Evolutionary conservation across 2,797 vertebrate species (phyloP).

Genomic region (Prionace glauca): DNA sequence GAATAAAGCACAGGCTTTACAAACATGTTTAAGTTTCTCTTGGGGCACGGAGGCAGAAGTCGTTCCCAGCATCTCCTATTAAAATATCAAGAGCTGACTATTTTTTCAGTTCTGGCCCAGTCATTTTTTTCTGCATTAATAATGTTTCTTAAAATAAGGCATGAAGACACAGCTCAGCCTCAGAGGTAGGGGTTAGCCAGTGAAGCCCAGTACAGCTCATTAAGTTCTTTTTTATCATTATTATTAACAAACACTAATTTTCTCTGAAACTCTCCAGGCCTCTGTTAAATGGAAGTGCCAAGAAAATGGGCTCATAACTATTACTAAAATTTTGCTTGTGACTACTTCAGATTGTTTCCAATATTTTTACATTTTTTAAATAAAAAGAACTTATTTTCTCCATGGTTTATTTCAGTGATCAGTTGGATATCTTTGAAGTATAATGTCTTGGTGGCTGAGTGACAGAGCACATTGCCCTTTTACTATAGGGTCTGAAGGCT

Average conservation of each 20-base stretch:
- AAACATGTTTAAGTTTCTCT: slow-evolving; percentile 27
- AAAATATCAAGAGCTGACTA: background rate
- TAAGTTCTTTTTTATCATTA: background rate
- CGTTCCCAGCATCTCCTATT: background rate
- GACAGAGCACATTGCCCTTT: background rate
- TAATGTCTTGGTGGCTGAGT: background rate
- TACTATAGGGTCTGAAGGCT: background rate
- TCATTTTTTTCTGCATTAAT: background rate
- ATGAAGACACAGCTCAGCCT: background rate
- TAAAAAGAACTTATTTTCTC: background rate
- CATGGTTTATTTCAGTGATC: background rate
- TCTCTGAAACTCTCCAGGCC: slow-evolving; percentile 5
- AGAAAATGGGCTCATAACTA: background rate
- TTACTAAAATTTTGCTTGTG: background rate
- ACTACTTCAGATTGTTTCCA: background rate
- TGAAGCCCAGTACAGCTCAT: background rate
- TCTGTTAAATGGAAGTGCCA: background rate
- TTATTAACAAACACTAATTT: slow-evolving; percentile 5
- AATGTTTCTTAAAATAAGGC: slow-evolving; percentile 23
- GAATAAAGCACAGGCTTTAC: background rate
- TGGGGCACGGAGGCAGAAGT: background rate
- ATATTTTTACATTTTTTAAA: background rate
- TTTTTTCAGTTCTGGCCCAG: background rate
- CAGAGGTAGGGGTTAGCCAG: background rate
- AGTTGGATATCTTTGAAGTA: background rate